phyloP scores from a whole-genome alignment of 2,888 invertebrate species.

The Apoderus coryli region DNA sequence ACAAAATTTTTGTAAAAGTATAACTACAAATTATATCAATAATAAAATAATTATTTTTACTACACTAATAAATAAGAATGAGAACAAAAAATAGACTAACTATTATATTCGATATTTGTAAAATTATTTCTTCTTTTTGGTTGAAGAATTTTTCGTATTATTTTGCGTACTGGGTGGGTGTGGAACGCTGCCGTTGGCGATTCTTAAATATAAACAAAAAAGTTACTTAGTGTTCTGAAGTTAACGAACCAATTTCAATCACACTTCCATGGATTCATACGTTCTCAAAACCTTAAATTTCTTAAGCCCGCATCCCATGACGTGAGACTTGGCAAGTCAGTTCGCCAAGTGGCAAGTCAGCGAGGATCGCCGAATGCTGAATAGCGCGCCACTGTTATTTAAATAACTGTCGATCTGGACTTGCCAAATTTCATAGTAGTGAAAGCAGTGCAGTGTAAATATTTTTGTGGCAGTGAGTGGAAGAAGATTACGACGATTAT shows the following conservation, averaged over 20 bases:
- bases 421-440: slow-evolving; percentile 3
- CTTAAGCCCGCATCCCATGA: slow-evolving; percentile 1
- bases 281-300: no score
- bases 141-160: slow-evolving; percentile 20
- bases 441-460: slow-evolving; percentile 3
- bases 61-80: no score
- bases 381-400: slow-evolving; percentile 1
- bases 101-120: no score
- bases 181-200: slow-evolving; percentile 30
- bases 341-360: slow-evolving; percentile 2
- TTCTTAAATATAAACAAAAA: slow-evolving; percentile 20
- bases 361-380: slow-evolving; percentile 1
- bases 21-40: no score
- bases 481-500: no score
- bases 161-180: slow-evolving; percentile 22
- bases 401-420: slow-evolving; percentile 3
- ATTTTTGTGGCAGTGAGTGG: slow-evolving; percentile 1
- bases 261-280: no score
- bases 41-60: no score
- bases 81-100: no score
- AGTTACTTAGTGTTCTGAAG: no score
- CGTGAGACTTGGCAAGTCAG: slow-evolving; percentile 3
- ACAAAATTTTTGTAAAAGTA: no score
- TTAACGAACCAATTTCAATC: no score
- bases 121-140: slow-evolving; percentile 27